Base-by-base conservation (phyloP, 2,797 vertebrate species). In the Erithacus rubecula region DNA sequence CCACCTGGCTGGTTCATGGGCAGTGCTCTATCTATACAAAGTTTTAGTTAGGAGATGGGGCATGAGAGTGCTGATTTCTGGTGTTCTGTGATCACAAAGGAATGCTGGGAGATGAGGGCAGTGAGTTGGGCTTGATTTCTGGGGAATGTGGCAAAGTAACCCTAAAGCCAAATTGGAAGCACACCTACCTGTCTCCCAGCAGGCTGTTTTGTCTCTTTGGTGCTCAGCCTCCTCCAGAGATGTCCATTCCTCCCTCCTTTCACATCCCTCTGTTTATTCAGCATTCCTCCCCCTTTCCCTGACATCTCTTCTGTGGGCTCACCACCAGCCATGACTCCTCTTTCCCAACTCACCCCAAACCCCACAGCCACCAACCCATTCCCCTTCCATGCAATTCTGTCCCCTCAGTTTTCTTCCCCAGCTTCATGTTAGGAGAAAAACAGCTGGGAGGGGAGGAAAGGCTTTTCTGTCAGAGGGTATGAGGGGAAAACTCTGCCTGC, bases 241-340 rank as follows among this genome's bases (percentile, higher is more conserved):
- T 43, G 34, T 49, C 56, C 4, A 3, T 16, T n/a, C 20, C 15
- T 49, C 19, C 17, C 8, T 83, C 30, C 34, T 22, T 70, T 47
- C 9, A 34, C 56, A 63, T 3, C 10, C 51, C 32, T 3, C 21
- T 41, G 6, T 77, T 77, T 44, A 11, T 46, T 72, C 49, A 58
- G 32, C 55, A 36, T 16, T 37, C 68, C 55, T 30, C 65, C 5
- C 23, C 67, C 27, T 8, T 15, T 69, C 27, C 14, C 30, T 76
- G n/a, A 34, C 27, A 0, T 24, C 58, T 59, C 67, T 12, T 0
- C 22, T 1, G 4, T 15, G 1, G 5, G 23, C 32, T 70, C 5
- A 12, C 47, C n/a, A 39, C 29, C 30, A 70, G 43, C 51, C 7
- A 0, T 21, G 22, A 36, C 3, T 12, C 7, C 10, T 36, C 32